Conservation (phyloP, 2,113 vertebrate species). For the Gambusia affinis region DNA sequence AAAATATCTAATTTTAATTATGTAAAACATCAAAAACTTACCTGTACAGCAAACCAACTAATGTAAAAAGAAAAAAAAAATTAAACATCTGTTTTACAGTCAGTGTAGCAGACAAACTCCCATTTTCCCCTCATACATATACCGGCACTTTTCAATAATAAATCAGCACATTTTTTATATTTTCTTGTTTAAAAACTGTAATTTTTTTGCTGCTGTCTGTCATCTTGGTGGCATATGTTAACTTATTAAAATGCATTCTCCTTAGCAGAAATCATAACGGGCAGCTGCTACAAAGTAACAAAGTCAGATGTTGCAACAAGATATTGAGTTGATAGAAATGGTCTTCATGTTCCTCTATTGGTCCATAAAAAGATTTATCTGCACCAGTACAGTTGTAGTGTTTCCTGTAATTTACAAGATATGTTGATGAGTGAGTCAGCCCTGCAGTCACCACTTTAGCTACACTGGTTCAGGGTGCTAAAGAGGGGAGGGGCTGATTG, state of each 20-base stretch:
- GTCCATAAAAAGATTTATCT: conserved; percentile 31
- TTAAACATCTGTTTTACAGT: neutral
- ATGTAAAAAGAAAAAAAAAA: neutral
- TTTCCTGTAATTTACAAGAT: conserved; percentile 65
- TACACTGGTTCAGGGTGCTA: conserved; percentile 61
- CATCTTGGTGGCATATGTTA: neutral
- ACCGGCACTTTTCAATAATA: neutral
- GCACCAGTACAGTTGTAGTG: conserved; percentile 25
- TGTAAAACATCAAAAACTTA: neutral
- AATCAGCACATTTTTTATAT: neutral
- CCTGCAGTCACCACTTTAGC: conserved; percentile 49
- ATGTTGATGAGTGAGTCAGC: conserved; percentile 60
- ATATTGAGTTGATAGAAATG: conserved; percentile 1
- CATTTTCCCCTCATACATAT: neutral
- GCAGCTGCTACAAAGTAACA: neutral
- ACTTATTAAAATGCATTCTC: neutral
- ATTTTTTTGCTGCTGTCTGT: neutral
- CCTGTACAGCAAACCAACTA: too few species aligned
- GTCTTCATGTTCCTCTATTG: neutral
- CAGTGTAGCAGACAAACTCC: neutral
- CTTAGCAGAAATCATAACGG: neutral
- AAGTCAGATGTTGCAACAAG: neutral
- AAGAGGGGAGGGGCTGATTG: conserved; percentile 50
- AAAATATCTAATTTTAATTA: neutral
- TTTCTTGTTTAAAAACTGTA: neutral